These are phyloP conservation scores for Drosophila malerkotliana DNA, from an alignment of 1,140 invertebrate species.

Conservation along the genomic window DNA sequence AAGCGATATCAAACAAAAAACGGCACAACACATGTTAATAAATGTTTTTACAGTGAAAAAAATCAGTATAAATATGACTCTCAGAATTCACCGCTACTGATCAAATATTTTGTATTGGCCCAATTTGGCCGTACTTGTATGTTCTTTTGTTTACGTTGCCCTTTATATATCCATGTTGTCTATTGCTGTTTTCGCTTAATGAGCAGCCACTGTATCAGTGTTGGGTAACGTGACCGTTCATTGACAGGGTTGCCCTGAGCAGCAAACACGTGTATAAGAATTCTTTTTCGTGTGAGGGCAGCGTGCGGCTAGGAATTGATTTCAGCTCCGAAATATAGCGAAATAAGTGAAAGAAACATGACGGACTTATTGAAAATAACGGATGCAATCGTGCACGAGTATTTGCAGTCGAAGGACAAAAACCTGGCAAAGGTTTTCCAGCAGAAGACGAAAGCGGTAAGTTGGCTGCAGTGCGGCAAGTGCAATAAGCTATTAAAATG, in stretches of 20 bases:
- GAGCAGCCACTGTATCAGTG: constrained; percentile 8
- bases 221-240: neutral
- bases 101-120: too few relatives aligned
- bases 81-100: too few relatives aligned
- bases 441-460: constrained; percentile 87
- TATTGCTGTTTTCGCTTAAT: neutral
- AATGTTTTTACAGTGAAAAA: too few relatives aligned
- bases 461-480: constrained; percentile 55
- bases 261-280: constrained; percentile 59
- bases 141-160: too few relatives aligned
- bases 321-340: constrained; percentile 10
- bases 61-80: too few relatives aligned
- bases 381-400: constrained; percentile 85
- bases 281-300: constrained; percentile 46
- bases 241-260: neutral
- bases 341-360: constrained; percentile 44
- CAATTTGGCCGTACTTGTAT: too few relatives aligned
- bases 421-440: constrained; percentile 86
- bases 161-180: too few relatives aligned
- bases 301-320: constrained; percentile 35
- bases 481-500: constrained; percentile 19
- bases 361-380: constrained; percentile 46
- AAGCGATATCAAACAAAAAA: too few relatives aligned
- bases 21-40: too few relatives aligned
- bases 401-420: constrained; percentile 86